Percentiles rank a stretch among this genome's conserved stretches.
These are phyloP conservation scores for Acanthaster planci DNA, from an alignment of 35 echinoderm and acorn worm genomes.

Conservation along the genomic window DNA sequence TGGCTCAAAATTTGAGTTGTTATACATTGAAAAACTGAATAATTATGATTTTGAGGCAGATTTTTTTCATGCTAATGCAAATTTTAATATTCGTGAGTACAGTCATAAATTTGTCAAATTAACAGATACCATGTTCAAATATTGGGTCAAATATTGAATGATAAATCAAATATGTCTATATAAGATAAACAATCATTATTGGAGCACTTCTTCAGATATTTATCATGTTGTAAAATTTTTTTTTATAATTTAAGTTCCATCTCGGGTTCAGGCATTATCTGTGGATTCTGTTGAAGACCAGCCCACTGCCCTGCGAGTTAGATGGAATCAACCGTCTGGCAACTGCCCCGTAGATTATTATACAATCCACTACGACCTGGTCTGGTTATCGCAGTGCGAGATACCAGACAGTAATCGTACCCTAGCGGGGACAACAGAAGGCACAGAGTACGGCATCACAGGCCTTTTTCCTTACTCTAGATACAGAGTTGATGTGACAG, in stretches of 20 bases:
- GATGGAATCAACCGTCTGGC: neutral
- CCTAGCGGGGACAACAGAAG: neutral
- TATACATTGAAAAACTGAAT: neutral
- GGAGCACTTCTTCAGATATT: too few species aligned
- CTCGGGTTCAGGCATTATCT: neutral
- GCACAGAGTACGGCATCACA: neutral
- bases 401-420: neutral
- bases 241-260: neutral
- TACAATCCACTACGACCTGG: neutral
- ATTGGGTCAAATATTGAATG: too few species aligned
- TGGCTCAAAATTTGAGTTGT: too few species aligned
- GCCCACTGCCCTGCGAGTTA: neutral
- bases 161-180: too few species aligned
- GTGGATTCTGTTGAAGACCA: neutral
- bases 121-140: too few species aligned
- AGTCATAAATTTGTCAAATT: too few species aligned
- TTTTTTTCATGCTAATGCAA: slow-evolving; percentile 4
- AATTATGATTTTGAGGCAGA: neutral
- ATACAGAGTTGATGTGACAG: neutral
- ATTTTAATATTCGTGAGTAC: neutral
- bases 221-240: neutral
- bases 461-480: neutral
- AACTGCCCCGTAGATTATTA: neutral
- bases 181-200: too few species aligned
- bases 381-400: neutral